Base-by-base conservation (phyloP, 2,113 vertebrate species). In the Dendropsophus ebraccatus region DNA sequence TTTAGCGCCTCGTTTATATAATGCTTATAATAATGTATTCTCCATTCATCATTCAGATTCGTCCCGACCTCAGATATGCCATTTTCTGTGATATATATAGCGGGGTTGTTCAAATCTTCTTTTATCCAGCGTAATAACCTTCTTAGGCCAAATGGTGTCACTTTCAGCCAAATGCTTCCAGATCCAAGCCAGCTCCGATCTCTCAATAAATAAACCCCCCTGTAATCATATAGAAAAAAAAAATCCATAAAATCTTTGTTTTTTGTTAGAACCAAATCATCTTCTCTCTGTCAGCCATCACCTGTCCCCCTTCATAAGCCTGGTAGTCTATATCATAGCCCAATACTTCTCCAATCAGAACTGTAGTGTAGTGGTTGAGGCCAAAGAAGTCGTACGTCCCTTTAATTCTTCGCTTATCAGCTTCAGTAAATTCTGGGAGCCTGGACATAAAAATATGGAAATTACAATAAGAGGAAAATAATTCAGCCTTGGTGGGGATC, bases 331-430 rank as follows among this genome's bases (percentile, higher is more conserved):
- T 58, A 23, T 81, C 0, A 32, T 94, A 97, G 47, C 8, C 41
- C 8, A 41, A 96, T 88, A 95, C 0, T 17, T 95, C 95, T 89
- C 93, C 97, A 14, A 95, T 90, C 88, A 99, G 89, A 72, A 97
- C 91, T 0, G 96, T 97, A 79, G 97, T 99, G 47, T 99, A 99
- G 91, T 99, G 96, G 89, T 99, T 99, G 54, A 99, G 96, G 0
- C 97, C 98, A 87, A 99, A 98, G 88, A 93, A 99, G 90, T 99
- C 97, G 35, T 95, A 94, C 4, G 97, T 99, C 10, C 97, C 97
- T 35, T 96, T 97, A 90, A 99, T 97, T 90, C 95, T 96, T 78
- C 89, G 90, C 82, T 97, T 95, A 90, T 99, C 96, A 17, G 90
- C 93, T 21, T 97, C 95, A 14, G 96, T 97, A 87, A 99, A 99